Evolutionary conservation across 2,797 vertebrate genomes (phyloP).

Genomic region (Chanos chanos): DNA sequence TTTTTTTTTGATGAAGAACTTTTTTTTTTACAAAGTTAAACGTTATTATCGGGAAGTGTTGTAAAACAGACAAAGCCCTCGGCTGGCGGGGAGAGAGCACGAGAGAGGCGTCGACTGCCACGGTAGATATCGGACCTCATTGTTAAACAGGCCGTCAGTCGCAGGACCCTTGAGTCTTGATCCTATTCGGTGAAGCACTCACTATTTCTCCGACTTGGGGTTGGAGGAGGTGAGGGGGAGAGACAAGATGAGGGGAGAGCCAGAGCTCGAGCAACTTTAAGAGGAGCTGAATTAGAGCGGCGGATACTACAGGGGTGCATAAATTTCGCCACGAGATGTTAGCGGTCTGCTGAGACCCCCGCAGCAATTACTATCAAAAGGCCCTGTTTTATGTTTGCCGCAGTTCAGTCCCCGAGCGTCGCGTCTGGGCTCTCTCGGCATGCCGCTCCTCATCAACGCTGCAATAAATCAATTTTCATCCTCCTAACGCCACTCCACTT

Average conservation of each 20-base stretch:
- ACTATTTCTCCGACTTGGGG: background rate
- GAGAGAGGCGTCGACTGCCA: too few species aligned
- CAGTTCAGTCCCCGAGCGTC: slow-evolving; percentile 61
- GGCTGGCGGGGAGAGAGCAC: too few species aligned
- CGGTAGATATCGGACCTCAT: too few species aligned
- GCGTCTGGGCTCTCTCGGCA: slow-evolving; percentile 69
- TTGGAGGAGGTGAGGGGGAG: background rate
- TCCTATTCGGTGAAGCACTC: background rate
- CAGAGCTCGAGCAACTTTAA: slow-evolving; percentile 35
- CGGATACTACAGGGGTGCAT: slow-evolving; percentile 52
- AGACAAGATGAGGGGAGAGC: background rate
- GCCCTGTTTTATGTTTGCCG: slow-evolving; percentile 70
- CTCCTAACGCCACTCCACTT: slow-evolving; percentile 43
- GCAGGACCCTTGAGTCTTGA: slow-evolving; percentile 7
- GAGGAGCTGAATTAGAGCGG: slow-evolving; percentile 49
- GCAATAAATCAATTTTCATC: slow-evolving; percentile 80
- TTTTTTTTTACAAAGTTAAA: too few species aligned
- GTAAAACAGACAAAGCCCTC: too few species aligned
- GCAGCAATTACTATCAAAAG: slow-evolving; percentile 70
- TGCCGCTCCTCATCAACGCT: slow-evolving; percentile 71
- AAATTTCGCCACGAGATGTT: slow-evolving; percentile 57
- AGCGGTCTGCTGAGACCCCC: slow-evolving; percentile 61
- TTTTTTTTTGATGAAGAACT: too few species aligned
- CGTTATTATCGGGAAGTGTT: too few species aligned
- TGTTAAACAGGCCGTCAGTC: slow-evolving; percentile 6